phyloP scores from a whole-genome alignment of 2,113 vertebrate species.

The Heterotis niloticus region DNA sequence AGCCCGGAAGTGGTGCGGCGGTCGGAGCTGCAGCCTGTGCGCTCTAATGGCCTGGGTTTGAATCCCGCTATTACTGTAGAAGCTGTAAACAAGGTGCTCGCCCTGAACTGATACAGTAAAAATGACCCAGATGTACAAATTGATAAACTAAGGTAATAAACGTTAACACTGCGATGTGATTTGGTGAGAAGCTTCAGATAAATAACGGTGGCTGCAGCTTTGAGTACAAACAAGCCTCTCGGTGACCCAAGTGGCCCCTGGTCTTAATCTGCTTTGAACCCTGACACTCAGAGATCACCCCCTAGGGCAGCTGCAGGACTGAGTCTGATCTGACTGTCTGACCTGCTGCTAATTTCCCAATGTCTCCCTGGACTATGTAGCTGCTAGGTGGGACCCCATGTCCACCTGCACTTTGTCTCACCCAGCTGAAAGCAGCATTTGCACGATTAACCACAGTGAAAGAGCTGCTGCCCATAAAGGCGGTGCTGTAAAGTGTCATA shows the following conservation, averaged over 20 bases:
- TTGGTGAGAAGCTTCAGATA: too few relatives aligned
- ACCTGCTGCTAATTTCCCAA: constrained; percentile 7
- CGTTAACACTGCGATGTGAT: too few relatives aligned
- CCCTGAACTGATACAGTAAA: too few relatives aligned
- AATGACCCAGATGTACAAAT: too few relatives aligned
- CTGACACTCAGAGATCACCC: neutral
- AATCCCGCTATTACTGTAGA: too few relatives aligned
- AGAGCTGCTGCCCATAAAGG: neutral
- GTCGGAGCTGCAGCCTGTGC: neutral
- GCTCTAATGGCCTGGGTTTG: neutral
- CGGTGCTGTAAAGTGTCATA: constrained; percentile 7
- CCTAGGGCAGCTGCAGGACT: neutral
- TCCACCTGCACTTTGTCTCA: neutral
- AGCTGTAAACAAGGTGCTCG: too few relatives aligned
- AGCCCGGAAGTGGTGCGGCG: neutral
- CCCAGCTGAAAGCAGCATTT: neutral
- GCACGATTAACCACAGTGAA: neutral
- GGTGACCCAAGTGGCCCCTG: neutral
- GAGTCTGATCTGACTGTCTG: neutral
- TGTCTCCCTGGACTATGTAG: neutral
- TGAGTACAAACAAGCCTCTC: neutral
- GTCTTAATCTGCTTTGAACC: constrained; percentile 9
- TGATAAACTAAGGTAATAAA: too few relatives aligned
- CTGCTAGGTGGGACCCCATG: neutral
- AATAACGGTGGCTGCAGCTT: neutral